Percentiles rank a stretch among this genome's conserved stretches.
phyloP scores from a whole-genome alignment of 2,888 invertebrate genomes.

The Rhabditophanes sp. region DNA sequence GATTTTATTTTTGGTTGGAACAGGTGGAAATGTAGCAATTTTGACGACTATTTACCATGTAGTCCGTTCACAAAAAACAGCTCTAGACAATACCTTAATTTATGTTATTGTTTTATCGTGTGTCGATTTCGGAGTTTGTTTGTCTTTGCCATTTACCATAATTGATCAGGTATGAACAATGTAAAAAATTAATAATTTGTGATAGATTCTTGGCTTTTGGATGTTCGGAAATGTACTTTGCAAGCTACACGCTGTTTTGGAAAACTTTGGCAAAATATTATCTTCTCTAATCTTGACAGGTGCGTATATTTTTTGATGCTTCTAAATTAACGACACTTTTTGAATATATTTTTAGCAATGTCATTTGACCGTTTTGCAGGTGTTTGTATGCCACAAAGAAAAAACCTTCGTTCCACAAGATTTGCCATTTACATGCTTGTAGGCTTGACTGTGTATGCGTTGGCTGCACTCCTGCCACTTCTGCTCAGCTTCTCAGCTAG shows the following conservation, averaged over 20 bases:
- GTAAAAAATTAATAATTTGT: background rate
- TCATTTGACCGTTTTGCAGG: slow-evolving; percentile 40
- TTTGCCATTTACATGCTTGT: slow-evolving; percentile 29
- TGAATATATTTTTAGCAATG: slow-evolving; percentile 15
- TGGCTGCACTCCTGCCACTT: slow-evolving; percentile 34
- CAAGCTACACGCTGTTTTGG: slow-evolving; percentile 39
- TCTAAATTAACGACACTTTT: background rate
- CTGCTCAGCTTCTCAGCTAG: slow-evolving; percentile 37
- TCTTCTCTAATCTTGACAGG: slow-evolving; percentile 35
- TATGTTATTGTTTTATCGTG: slow-evolving; percentile 39
- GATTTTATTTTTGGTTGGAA: slow-evolving; percentile 35
- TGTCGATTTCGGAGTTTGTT: slow-evolving; percentile 39
- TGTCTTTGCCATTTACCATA: slow-evolving; percentile 33
- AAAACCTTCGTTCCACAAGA: slow-evolving; percentile 24
- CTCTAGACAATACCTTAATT: slow-evolving; percentile 36
- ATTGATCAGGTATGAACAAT: slow-evolving; percentile 30
- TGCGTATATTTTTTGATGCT: slow-evolving; percentile 15
- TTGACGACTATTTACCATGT: slow-evolving; percentile 37
- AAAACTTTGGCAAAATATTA: slow-evolving; percentile 40
- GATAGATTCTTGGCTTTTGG: slow-evolving; percentile 41
- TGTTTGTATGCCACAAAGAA: slow-evolving; percentile 34
- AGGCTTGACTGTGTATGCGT: slow-evolving; percentile 34
- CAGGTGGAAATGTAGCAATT: slow-evolving; percentile 39
- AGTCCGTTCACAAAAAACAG: slow-evolving; percentile 20
- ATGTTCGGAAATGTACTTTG: slow-evolving; percentile 40